Evolutionary conservation across 1,140 invertebrate genomes (phyloP), one percentile per base, ranked within the genome.

Genomic region (Adelges cooleyi): DNA sequence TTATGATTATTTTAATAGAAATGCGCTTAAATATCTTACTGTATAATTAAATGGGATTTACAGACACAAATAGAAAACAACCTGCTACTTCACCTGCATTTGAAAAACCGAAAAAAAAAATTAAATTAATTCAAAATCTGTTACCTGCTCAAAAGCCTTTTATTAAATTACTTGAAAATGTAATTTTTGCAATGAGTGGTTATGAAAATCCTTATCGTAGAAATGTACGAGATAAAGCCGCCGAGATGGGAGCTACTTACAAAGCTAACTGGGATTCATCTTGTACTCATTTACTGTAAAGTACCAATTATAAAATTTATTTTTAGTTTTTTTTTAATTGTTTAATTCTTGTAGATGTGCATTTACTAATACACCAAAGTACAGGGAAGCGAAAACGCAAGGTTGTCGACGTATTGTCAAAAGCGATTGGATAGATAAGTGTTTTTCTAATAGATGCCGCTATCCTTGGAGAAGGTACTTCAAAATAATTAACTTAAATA

Each of bases 241-340:
- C 86, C 4, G 80, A 81, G 65, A 82, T 94, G 82, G 92, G 92
- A 3, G 91, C 88, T 1, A 80, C 78, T 70, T 92, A 90, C 72
- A 82, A 80, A 73, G 74, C 80, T 27, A 86, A 91, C 75, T 92
- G 88, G 88, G 79, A 80, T 56, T 72, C 74, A 42, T 71, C 72
- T 44, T 91, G 87, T 74, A 92, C 89, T 9, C 90, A 92, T 77
- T 81, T 93, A 54, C 79, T 93, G 87, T 91, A n/a, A n/a, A n/a
- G n/a, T n/a, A n/a, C n/a, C n/a, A n/a, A 23, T 13, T 53, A 13
- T 53, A 29, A 27, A 40, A 17, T 3, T 54, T 44, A 23, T 8
- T 10, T 38, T 42, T 42, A 29, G 17, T 6, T 22, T 6, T 29
- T 42, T 13, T 40, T 59, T 46, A 66, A 3, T 20, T 67, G 46